phyloP scores from a whole-genome alignment of 2,797 vertebrate genomes.

The Neoniphon sammara region DNA sequence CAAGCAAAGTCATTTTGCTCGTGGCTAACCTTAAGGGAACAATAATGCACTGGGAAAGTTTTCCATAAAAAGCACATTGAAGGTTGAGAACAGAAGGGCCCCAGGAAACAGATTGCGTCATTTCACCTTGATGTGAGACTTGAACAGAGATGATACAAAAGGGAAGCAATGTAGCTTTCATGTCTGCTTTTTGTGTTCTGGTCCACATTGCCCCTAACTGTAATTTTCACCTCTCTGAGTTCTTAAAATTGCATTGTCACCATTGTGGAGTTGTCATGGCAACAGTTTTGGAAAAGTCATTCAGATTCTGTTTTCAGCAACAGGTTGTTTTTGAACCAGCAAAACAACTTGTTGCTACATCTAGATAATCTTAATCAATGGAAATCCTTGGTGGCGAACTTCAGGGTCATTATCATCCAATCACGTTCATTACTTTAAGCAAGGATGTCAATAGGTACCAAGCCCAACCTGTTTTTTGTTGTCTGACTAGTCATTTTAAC shows the following conservation, averaged over 20 bases:
- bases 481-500: slow-evolving; percentile 24
- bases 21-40: slow-evolving; percentile 66
- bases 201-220: slow-evolving; percentile 19
- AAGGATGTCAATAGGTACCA: slow-evolving; percentile 33
- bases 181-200: slow-evolving; percentile 26
- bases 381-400: not conserved
- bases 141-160: slow-evolving; percentile 45
- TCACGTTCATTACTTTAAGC: not conserved
- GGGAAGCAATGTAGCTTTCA: slow-evolving; percentile 29
- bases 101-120: slow-evolving; percentile 48
- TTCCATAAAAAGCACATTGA: slow-evolving; percentile 54
- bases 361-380: slow-evolving; percentile 15
- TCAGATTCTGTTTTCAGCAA: slow-evolving; percentile 34
- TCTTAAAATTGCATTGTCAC: slow-evolving; percentile 36
- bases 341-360: slow-evolving; percentile 14
- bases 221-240: slow-evolving; percentile 21
- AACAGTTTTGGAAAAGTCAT: slow-evolving; percentile 48
- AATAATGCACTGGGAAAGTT: slow-evolving; percentile 54
- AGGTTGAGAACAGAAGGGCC: slow-evolving; percentile 47
- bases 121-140: slow-evolving; percentile 58
- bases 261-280: slow-evolving; percentile 47
- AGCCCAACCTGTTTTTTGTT: slow-evolving; percentile 19
- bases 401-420: no score
- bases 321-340: slow-evolving; percentile 15
- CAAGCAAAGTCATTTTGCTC: slow-evolving; percentile 62